Evolutionary conservation across 2,113 vertebrate genomes (phyloP).

Genomic region (Plecotus auritus): DNA sequence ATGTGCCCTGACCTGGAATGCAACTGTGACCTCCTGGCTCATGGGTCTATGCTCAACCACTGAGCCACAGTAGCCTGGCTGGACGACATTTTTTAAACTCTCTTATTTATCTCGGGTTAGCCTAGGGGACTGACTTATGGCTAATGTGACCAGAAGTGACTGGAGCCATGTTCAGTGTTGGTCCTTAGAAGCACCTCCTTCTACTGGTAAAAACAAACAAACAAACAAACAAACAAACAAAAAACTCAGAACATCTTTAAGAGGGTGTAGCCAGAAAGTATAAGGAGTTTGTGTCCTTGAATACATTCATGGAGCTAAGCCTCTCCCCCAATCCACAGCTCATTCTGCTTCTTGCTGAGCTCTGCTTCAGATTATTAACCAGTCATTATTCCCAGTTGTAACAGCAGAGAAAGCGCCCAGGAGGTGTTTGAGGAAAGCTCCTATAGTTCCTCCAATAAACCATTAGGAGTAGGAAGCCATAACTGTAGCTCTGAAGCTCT

Average conservation of each 20-base stretch:
- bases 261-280: neutral
- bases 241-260: neutral
- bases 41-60: too few species aligned
- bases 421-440: neutral
- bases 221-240: too few species aligned
- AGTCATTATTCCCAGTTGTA: neutral
- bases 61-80: neutral
- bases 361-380: neutral
- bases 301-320: neutral
- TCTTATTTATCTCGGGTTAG: neutral
- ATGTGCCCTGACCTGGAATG: too few species aligned
- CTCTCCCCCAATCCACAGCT: neutral
- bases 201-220: neutral
- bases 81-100: neutral
- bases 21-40: too few species aligned
- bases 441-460: neutral
- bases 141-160: neutral
- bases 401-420: neutral
- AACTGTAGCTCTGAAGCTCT: neutral
- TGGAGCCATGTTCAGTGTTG: neutral
- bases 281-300: neutral
- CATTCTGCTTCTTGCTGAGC: neutral
- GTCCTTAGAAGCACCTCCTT: neutral
- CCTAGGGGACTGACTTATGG: neutral
- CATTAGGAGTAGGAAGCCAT: neutral